A percentile compares a stretch with the other conserved stretches of the same genome.
phyloP scores from a whole-genome alignment of 1,140 invertebrate species.

The Drosophila sucinea region DNA sequence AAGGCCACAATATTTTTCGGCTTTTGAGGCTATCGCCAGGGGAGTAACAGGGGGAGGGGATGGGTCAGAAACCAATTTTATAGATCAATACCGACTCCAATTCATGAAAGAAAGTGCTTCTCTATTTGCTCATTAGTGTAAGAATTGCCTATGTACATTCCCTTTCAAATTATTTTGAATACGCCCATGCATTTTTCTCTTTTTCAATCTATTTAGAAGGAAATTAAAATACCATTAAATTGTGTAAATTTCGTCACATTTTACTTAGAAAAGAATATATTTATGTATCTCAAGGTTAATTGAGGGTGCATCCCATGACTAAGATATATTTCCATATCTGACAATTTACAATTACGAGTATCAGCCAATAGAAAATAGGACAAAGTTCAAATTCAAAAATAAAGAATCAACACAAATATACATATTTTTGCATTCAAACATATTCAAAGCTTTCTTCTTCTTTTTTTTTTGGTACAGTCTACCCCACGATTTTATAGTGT shows the following conservation, averaged over 20 bases:
- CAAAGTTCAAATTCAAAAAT: neutral
- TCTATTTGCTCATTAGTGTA: no score
- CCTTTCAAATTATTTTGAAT: no score
- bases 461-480: conserved; percentile 1
- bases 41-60: neutral
- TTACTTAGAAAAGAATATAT: neutral
- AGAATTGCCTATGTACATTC: no score
- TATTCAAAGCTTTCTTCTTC: neutral
- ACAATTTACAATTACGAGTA: neutral
- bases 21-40: neutral
- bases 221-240: neutral
- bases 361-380: neutral
- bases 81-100: no score
- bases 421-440: conserved; percentile 3
- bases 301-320: neutral
- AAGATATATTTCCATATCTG: neutral
- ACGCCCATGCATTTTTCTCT: neutral
- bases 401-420: neutral
- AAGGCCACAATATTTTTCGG: neutral
- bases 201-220: neutral
- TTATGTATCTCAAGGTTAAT: neutral
- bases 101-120: no score
- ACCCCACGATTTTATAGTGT: neutral
- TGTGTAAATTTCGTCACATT: neutral
- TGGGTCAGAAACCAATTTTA: no score